These are phyloP conservation scores for Bungarus multicinctus DNA, from an alignment of 2,113 vertebrate species.

Conservation along the genomic window DNA sequence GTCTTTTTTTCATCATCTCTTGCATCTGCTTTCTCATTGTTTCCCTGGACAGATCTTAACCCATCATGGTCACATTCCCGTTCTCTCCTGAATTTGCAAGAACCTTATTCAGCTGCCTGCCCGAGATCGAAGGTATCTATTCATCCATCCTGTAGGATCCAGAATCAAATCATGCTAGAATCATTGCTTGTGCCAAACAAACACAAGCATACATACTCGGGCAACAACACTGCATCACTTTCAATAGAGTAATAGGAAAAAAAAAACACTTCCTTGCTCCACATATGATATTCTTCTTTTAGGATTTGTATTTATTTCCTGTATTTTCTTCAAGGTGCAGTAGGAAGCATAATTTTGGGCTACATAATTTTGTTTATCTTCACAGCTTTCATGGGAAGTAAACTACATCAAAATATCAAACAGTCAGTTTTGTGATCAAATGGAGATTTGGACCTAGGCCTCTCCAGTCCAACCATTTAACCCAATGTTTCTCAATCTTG, in stretches of 20 bases:
- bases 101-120: background rate
- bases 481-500: background rate
- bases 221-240: background rate
- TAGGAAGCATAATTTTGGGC: background rate
- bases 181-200: background rate
- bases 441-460: background rate
- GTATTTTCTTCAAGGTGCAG: background rate
- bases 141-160: background rate
- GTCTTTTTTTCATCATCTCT: background rate
- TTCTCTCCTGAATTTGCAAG: background rate
- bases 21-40: background rate
- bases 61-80: background rate
- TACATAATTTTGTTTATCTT: background rate
- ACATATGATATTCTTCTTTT: background rate
- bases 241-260: background rate
- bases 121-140: background rate
- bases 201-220: background rate
- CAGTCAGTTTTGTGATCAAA: background rate
- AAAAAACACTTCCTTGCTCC: background rate
- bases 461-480: background rate
- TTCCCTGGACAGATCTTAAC: too few species aligned
- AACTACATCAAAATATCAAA: background rate
- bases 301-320: background rate
- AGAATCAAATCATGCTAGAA: background rate
- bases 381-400: background rate